These are phyloP conservation scores for Xyrauchen texanus DNA, from an alignment of 2,113 vertebrate genomes.

Conservation along the genomic window DNA sequence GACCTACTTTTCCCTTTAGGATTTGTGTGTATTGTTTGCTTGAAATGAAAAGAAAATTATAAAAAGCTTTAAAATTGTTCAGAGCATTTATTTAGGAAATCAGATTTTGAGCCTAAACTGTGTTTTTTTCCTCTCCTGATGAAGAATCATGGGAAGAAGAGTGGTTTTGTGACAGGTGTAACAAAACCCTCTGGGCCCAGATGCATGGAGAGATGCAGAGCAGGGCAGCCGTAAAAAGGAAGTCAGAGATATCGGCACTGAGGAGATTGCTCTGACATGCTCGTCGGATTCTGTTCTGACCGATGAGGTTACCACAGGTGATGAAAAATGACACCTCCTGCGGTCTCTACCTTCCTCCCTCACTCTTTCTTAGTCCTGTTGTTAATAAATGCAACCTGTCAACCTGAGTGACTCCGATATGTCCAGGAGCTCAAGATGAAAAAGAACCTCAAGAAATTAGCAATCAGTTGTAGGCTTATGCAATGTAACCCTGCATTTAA, in stretches of 20 bases:
- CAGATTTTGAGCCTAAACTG: constrained; percentile 22
- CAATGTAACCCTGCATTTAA: background rate
- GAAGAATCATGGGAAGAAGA: background rate
- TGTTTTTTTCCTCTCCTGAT: constrained; percentile 8
- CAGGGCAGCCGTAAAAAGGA: constrained; percentile 33
- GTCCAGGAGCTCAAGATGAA: constrained; percentile 31
- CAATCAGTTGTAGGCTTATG: background rate
- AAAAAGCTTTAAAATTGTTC: constrained; percentile 4
- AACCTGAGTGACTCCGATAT: constrained; percentile 30
- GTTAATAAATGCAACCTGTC: constrained; percentile 31
- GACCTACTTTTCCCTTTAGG: constrained; percentile 69
- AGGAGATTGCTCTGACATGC: constrained; percentile 52
- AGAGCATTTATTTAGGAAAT: constrained; percentile 33
- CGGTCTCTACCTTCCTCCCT: background rate
- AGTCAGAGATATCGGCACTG: constrained; percentile 42
- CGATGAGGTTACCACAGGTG: constrained; percentile 31
- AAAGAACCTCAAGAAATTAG: constrained; percentile 19
- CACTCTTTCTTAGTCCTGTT: constrained; percentile 31
- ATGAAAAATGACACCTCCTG: constrained; percentile 44
- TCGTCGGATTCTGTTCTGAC: constrained; percentile 51
- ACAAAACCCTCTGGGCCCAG: constrained; percentile 39
- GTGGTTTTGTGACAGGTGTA: constrained; percentile 19
- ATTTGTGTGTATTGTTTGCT: constrained; percentile 59
- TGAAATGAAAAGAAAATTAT: constrained; percentile 7
- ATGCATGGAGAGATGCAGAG: constrained; percentile 16